Evolutionary conservation across 2,888 invertebrate species (phyloP), one percentile per base, ranked within the genome.

Genomic region (Aphidius colemani): DNA sequence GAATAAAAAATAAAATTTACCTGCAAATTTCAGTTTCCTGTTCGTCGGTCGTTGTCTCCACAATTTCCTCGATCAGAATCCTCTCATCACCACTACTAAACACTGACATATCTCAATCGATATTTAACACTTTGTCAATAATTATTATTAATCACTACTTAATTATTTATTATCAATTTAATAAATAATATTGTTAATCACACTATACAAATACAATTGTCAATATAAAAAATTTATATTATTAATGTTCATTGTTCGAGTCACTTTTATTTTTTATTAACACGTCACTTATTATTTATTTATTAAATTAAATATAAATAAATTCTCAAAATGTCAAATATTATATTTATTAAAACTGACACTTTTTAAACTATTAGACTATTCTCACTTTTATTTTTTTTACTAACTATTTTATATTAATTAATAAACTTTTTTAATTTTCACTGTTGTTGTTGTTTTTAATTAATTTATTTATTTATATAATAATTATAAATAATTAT

Each of bases 1-100:
- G 2, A 11, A 40, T 9, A 57, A n/a, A 39, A 39, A 30, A 18
- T 18, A 49, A 61, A 46, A 74, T 75, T 78, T 68, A 82, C 82
- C 81, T 78, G 74, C 79, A 82, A 71, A 78, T 70, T 48, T 78
- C 78, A 41, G 74, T 61, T 66, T 80, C 81, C 69, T 78, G 78
- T 67, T 81, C 81, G 69, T 86, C 86, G 74, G 84, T 84, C 74
- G 77, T 67, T 46, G 83, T 84, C 73, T 85, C 85, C 76, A 85
- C 85, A 74, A 83, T 83, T 80, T 84, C 84, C 74, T 85, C 85
- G 71, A 86, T 84, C 78, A 85, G 82, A 78, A 85, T 82, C 72
- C 84, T 81, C 75, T 84, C 83, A 74, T 85, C 85, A 71, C 83
- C 83, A 75, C 79, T 81, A 74, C 79, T 83, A 82, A 85, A 85